Conservation (phyloP, 2,797 vertebrate species). For the Alcedo quadribrachys region DNA sequence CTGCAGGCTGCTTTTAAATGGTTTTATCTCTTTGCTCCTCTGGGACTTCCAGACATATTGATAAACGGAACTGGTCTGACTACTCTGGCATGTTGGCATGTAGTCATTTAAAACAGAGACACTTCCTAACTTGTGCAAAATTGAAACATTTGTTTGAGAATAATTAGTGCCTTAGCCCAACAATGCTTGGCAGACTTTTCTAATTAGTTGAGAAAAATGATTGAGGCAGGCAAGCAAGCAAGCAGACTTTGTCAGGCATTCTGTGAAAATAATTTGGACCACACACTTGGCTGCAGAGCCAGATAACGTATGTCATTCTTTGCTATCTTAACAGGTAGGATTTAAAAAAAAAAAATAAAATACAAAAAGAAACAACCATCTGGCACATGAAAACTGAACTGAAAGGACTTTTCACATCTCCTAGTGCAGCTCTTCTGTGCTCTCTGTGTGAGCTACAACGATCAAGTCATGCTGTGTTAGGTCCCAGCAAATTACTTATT, state of each 20-base stretch:
- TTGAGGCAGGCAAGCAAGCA: conserved; percentile 58
- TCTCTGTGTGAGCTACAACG: not conserved
- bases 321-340: conserved; percentile 65
- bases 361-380: conserved; percentile 12
- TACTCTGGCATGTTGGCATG: conserved; percentile 32
- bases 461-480: not conserved
- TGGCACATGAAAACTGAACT: conserved; percentile 10
- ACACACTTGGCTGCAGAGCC: conserved; percentile 55
- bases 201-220: conserved; percentile 70
- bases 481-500: not conserved
- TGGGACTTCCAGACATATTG: conserved; percentile 17
- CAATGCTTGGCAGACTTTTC: conserved; percentile 71
- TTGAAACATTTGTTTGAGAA: conserved; percentile 68
- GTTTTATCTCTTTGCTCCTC: conserved; percentile 17
- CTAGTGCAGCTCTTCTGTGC: not conserved
- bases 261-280: conserved; percentile 66
- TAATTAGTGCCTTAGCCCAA: conserved; percentile 65
- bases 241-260: conserved; percentile 56
- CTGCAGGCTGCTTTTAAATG: not conserved
- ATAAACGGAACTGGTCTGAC: conserved; percentile 27
- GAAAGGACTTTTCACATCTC: conserved; percentile 3
- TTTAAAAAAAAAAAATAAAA: not conserved
- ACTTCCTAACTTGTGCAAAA: conserved; percentile 52
- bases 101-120: conserved; percentile 59
- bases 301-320: conserved; percentile 43